phyloP scores from a whole-genome alignment of 2,797 vertebrate species.

The Gouania willdenowi region DNA sequence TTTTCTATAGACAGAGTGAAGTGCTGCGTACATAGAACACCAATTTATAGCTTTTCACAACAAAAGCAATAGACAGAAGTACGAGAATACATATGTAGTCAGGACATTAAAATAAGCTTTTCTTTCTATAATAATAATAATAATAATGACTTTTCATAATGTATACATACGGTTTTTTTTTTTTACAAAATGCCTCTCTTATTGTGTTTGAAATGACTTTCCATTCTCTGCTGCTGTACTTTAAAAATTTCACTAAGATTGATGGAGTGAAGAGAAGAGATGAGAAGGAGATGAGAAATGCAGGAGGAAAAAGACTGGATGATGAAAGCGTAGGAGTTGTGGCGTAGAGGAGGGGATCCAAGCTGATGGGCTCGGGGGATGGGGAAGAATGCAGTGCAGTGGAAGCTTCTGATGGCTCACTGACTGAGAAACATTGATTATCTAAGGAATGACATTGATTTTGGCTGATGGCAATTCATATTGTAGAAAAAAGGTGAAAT shows the following conservation, averaged over 20 bases:
- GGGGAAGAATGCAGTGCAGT: conserved; percentile 24
- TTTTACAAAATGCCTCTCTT: not conserved
- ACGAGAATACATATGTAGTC: no score
- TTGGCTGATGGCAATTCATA: conserved; percentile 11
- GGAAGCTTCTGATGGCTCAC: conserved; percentile 8
- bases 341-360: conserved; percentile 12
- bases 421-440: conserved; percentile 43
- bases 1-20: no score
- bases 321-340: conserved; percentile 53
- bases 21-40: no score
- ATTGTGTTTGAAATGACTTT: not conserved
- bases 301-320: conserved; percentile 38
- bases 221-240: not conserved
- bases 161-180: no score
- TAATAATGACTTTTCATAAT: no score
- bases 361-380: conserved; percentile 8
- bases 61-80: no score
- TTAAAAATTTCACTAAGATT: conserved; percentile 16
- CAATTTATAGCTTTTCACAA: no score
- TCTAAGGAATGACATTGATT: conserved; percentile 39
- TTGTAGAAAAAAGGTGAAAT: conserved; percentile 18
- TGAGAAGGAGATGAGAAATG: conserved; percentile 37
- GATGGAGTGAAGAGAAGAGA: conserved; percentile 16
- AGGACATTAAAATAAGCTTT: no score
- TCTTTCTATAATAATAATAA: no score